Base-by-base conservation (phyloP, 2,888 invertebrate species). In the Diploptera punctata region DNA sequence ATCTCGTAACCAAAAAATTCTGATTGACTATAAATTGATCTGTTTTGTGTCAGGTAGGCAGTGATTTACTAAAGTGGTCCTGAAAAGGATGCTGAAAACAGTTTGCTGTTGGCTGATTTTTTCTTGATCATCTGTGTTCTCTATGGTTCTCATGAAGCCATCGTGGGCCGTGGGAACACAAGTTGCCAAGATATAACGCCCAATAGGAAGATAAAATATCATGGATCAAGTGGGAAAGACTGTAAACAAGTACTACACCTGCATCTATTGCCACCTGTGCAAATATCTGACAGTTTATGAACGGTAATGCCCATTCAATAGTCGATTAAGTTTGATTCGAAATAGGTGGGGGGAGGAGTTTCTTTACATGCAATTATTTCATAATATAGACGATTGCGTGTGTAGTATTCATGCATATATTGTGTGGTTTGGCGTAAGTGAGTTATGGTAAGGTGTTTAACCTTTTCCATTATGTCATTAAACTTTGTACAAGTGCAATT, bases 261-360 rank as follows among this genome's bases (percentile, higher is more conserved):
- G 57, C 47, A n/a, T n/a, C 16, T n/a, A n/a, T n/a, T 57, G 57
- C 57, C 57, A 57, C 57, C 57, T 57, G 31, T 57, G 9, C 31
- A 31, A 24, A 57, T 29, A 13, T 57, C 16, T 52, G 52, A 52
- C 5, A 5, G 52, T 52, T 47, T 47, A 4, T 47, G 10, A n/a
- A 9, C 18, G 18, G 47, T 47, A 47, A 13, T 4, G 47, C 16
- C 18, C 16, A 9, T 47, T 57, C 2, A n/a, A 13, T 21, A 16
- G 13, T n/a, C 18, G 10, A 9, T 24, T 24, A 24, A 1, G 1
- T 47, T 7, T 52, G 52, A 16, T 21, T 52, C 13, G 21, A 21
- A 21, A 18, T 21, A 13, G 9, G 24, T 1, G 0, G 19, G 24
- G 18, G 1, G 1, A 1, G 9, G 18, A 4, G 18, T 47, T 1